Percentiles rank a stretch among this genome's conserved stretches.
Conservation (phyloP, 1,140 invertebrate species). For the Drosophila willistoni region DNA sequence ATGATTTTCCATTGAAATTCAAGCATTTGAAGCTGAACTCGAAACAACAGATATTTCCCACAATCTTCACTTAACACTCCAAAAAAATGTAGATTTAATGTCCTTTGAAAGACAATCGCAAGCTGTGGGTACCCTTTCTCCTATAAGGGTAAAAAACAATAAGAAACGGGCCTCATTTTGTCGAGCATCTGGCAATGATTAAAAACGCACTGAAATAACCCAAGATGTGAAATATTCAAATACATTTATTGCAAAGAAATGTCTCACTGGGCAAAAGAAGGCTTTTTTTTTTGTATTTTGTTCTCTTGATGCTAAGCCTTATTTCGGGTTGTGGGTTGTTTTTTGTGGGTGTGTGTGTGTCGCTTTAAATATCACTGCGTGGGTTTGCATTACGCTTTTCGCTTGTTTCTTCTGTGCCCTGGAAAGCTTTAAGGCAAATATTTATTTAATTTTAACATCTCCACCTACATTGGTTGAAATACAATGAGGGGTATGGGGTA, state of each 20-base stretch:
- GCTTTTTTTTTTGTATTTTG: slow-evolving; percentile 29
- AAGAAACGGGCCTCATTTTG: background rate
- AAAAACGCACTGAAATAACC: background rate
- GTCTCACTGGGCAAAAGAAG: slow-evolving; percentile 11
- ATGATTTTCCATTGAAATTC: no score
- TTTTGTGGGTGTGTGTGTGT: background rate
- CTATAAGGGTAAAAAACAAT: no score
- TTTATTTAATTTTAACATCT: slow-evolving; percentile 75
- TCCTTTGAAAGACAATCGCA: no score
- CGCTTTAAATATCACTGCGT: slow-evolving; percentile 53
- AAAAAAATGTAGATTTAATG: no score
- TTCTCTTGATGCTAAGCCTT: slow-evolving; percentile 22
- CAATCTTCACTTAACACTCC: no score
- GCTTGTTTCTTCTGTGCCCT: slow-evolving; percentile 19
- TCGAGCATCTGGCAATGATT: background rate
- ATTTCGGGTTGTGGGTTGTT: slow-evolving; percentile 27
- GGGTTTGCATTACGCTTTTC: slow-evolving; percentile 18
- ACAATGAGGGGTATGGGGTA: background rate
- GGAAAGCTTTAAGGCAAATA: slow-evolving; percentile 68
- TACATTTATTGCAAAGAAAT: background rate
- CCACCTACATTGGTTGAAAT: background rate
- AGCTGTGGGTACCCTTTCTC: no score
- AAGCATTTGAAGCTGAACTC: no score
- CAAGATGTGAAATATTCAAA: slow-evolving; percentile 3
- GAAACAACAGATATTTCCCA: no score